phyloP scores from a whole-genome alignment of 2,888 invertebrate species.

The Cosmopolites sordidus region DNA sequence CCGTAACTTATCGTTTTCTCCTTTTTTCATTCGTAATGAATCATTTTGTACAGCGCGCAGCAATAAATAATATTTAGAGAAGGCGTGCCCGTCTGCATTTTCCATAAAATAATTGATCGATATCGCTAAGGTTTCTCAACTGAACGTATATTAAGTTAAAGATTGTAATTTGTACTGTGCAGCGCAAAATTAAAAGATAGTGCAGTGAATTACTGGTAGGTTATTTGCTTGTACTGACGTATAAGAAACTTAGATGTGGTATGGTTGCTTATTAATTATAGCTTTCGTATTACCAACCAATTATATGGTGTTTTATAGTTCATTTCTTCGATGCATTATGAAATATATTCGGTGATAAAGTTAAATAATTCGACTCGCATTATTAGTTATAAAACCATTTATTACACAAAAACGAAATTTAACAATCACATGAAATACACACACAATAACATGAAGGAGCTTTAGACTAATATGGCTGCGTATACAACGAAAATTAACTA shows the following conservation, averaged over 20 bases:
- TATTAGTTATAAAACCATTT: too few relatives aligned
- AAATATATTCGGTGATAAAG: too few relatives aligned
- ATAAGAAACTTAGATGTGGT: not conserved
- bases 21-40: conserved; percentile 9
- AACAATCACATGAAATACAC: too few relatives aligned
- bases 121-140: conserved; percentile 25
- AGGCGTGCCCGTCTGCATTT: conserved; percentile 23
- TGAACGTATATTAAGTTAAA: conserved; percentile 26
- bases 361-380: too few relatives aligned
- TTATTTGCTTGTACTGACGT: not conserved
- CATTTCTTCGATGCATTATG: too few relatives aligned
- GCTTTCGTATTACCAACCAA: not conserved
- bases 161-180: conserved; percentile 25
- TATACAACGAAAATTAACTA: too few relatives aligned
- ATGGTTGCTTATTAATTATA: not conserved
- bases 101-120: conserved; percentile 28
- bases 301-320: too few relatives aligned
- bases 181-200: conserved; percentile 22
- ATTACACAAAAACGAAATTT: too few relatives aligned
- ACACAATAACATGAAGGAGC: too few relatives aligned
- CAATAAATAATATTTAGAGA: conserved; percentile 26
- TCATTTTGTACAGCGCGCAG: conserved; percentile 13
- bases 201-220: not conserved
- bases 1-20: conserved; percentile 14
- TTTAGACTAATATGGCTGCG: too few relatives aligned